Percentiles rank a stretch among this genome's conserved stretches.
Evolutionary conservation across 2,113 vertebrate genomes (phyloP).

Genomic region (Leptosomus discolor): DNA sequence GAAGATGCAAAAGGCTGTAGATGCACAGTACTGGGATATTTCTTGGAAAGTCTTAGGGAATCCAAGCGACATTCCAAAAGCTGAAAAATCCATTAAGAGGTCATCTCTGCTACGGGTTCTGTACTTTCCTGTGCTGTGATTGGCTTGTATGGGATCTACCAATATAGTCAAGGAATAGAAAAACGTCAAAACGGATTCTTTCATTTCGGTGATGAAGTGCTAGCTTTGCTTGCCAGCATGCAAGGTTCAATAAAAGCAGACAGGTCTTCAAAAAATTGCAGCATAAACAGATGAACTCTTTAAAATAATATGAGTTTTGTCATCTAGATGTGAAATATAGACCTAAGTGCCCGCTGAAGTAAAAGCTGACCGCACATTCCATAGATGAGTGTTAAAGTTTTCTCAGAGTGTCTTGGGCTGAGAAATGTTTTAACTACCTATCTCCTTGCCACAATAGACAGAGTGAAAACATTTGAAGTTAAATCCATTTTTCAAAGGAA

Average conservation of each 20-base stretch:
- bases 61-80: neutral
- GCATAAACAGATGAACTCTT: constrained; percentile 79
- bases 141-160: constrained; percentile 29
- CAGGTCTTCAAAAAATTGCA: constrained; percentile 73
- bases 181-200: constrained; percentile 64
- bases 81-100: neutral
- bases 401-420: neutral
- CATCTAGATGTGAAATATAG: constrained; percentile 70
- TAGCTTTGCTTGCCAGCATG: constrained; percentile 23
- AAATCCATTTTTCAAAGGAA: constrained; percentile 29
- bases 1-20: neutral
- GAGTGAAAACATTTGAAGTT: neutral
- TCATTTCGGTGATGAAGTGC: constrained; percentile 73
- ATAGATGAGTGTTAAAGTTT: constrained; percentile 18
- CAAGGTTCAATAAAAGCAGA: constrained; percentile 74
- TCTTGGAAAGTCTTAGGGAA: neutral
- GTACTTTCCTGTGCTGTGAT: neutral
- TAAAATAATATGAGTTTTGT: constrained; percentile 77
- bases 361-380: neutral
- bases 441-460: neutral
- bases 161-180: constrained; percentile 23
- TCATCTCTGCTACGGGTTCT: neutral
- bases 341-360: neutral
- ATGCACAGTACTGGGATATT: neutral
- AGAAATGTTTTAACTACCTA: constrained; percentile 3